phyloP scores from a whole-genome alignment of 2,888 invertebrate genomes.

The Vesta saturnalis region DNA sequence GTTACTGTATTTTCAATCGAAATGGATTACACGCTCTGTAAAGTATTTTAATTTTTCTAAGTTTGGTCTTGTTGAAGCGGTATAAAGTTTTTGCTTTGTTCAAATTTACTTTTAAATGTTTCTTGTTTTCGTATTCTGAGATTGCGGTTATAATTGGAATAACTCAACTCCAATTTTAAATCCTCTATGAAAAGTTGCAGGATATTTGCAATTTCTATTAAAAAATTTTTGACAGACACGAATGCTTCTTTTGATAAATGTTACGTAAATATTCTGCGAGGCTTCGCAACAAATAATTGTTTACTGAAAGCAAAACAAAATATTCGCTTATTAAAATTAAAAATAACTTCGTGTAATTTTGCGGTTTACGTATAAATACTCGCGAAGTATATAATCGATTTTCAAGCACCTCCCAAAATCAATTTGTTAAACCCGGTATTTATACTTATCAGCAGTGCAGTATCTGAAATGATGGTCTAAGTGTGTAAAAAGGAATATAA shows the following conservation, averaged over 20 bases:
- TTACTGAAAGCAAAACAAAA: too few relatives aligned
- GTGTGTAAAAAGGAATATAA: constrained; percentile 44
- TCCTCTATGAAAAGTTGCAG: constrained; percentile 24
- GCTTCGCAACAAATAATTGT: too few relatives aligned
- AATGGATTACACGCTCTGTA: constrained; percentile 53
- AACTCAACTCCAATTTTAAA: constrained; percentile 33
- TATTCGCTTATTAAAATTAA: background rate
- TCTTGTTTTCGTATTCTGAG: constrained; percentile 33
- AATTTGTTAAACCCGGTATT: constrained; percentile 47
- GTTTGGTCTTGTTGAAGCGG: constrained; percentile 32
- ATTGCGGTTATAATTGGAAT: constrained; percentile 37
- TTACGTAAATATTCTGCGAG: too few relatives aligned
- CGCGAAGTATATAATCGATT: constrained; percentile 37
- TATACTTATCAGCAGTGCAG: constrained; percentile 48
- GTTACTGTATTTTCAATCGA: constrained; percentile 55
- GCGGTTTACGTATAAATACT: constrained; percentile 1
- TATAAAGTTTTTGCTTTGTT: constrained; percentile 38
- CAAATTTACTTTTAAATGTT: constrained; percentile 39
- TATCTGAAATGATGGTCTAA: constrained; percentile 45
- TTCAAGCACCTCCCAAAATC: constrained; percentile 43
- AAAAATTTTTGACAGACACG: background rate
- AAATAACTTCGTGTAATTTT: background rate
- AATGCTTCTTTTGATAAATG: background rate
- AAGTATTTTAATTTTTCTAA: constrained; percentile 51
- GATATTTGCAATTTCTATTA: constrained; percentile 14